Conservation (phyloP, 2,113 vertebrate species). For the Notechis scutatus region DNA sequence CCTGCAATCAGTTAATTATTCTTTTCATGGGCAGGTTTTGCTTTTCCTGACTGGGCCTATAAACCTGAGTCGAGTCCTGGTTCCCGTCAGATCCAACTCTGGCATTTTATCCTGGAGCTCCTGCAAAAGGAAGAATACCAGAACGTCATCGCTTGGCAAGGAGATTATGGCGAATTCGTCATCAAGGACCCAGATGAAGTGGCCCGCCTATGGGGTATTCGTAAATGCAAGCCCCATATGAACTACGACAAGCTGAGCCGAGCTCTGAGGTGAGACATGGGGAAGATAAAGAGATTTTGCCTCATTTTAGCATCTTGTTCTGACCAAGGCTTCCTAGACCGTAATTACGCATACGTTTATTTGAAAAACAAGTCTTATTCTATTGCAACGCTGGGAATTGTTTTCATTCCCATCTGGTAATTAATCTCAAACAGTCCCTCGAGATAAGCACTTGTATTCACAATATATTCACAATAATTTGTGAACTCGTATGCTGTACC, state of each 20-base stretch:
- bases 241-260: slow-evolving; percentile 92
- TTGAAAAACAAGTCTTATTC: no score
- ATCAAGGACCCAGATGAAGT: slow-evolving; percentile 91
- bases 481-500: not conserved
- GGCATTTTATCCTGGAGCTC: slow-evolving; percentile 92
- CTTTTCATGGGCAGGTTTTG: slow-evolving; percentile 73
- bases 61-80: slow-evolving; percentile 89
- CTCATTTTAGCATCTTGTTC: not conserved
- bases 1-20: not conserved
- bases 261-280: slow-evolving; percentile 76
- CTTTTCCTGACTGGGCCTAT: slow-evolving; percentile 93
- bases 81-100: slow-evolving; percentile 88
- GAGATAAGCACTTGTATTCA: no score
- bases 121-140: slow-evolving; percentile 90
- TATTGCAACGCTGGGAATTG: no score
- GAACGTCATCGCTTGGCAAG: slow-evolving; percentile 89
- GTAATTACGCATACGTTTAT: no score
- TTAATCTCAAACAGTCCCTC: no score
- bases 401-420: no score
- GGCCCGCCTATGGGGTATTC: slow-evolving; percentile 84
- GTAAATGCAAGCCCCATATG: slow-evolving; percentile 93
- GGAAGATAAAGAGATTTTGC: not conserved
- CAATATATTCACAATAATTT: not conserved
- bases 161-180: slow-evolving; percentile 90
- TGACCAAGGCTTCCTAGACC: no score